Evolutionary conservation across 64 coral and sea anemone species (phyloP), one percentile per base, ranked within the genome.

Genomic region (Montipora foliosa): DNA sequence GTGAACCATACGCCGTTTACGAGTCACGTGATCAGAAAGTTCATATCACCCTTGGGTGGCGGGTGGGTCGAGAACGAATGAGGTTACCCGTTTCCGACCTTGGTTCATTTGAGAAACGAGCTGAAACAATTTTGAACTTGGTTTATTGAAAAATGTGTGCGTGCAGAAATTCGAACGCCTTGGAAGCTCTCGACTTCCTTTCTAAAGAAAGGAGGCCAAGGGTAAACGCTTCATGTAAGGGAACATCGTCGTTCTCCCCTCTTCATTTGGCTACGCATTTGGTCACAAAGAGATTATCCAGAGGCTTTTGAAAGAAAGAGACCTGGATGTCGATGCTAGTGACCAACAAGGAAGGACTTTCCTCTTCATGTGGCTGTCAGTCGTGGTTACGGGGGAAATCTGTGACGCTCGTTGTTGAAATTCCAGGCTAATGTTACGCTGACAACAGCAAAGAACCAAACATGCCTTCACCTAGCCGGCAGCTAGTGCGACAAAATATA

Each of bases 361-460:
- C n/a, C 91, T 29, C 82, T 93, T 51, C 82, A 87, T 29, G 16
- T 87, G 9, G 73, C 91, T 16, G 78, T 70, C n/a, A 76, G 16
- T 68, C 51, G 15, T 17, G 82, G 82, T 9, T 77, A 87, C 48
- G n/a, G 59, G 72, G 1, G 74, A 87, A 55, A 55, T 87, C 12
- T 84, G 74, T 13, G 46, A 70, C 49, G 74, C 78, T 50, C 90
- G n/a, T n/a, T 92, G 13, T 4, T 92, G n/a, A 22, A 77, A 49
- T 47, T 68, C 44, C 80, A 53, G 11, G 90, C 90, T 19, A 74
- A 67, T 25, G 57, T 92, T 70, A 64, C 73, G 4, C 14, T 75
- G 24, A 60, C 69, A 15, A 83, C 80, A 25, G 19, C 60, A 75
- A 69, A 92, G 55, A 55, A 74, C 15, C 59, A 47, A 11, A 62